A percentile compares a stretch with the other conserved stretches of the same genome.
These are phyloP conservation scores for Apamea anceps DNA, from an alignment of 2,888 invertebrate species.

Conservation along the genomic window DNA sequence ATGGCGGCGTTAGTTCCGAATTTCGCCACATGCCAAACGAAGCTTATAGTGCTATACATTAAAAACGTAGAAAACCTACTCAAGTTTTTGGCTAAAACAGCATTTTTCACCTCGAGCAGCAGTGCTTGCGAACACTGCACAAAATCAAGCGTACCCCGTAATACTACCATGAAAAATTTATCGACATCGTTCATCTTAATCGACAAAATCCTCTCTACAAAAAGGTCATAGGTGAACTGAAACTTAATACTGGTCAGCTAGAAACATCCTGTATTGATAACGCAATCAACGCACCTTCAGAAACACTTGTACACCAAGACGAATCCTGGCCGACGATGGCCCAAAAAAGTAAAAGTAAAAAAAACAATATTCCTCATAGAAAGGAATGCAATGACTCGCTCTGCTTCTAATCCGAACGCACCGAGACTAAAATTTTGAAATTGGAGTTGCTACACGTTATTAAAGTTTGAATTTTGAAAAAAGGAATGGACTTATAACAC, in stretches of 20 bases:
- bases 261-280: conserved; percentile 74
- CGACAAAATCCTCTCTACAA: conserved; percentile 40
- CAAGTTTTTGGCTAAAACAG: background rate
- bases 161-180: conserved; percentile 17
- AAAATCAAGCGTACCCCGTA: background rate
- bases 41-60: background rate
- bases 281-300: conserved; percentile 68
- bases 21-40: background rate
- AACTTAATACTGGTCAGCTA: conserved; percentile 38
- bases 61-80: background rate
- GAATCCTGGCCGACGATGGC: conserved; percentile 77
- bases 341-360: conserved; percentile 64
- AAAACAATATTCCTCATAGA: conserved; percentile 58
- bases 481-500: conserved; percentile 3
- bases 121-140: background rate
- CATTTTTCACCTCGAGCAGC: background rate
- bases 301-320: conserved; percentile 85
- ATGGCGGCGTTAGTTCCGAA: background rate
- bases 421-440: conserved; percentile 60
- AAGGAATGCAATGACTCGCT: conserved; percentile 65
- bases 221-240: conserved; percentile 44
- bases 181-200: conserved; percentile 38
- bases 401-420: conserved; percentile 67
- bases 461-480: conserved; percentile 30
- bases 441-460: conserved; percentile 41